Evolutionary conservation across 2,888 invertebrate species (phyloP).

Genomic region (Dryococelus australis): DNA sequence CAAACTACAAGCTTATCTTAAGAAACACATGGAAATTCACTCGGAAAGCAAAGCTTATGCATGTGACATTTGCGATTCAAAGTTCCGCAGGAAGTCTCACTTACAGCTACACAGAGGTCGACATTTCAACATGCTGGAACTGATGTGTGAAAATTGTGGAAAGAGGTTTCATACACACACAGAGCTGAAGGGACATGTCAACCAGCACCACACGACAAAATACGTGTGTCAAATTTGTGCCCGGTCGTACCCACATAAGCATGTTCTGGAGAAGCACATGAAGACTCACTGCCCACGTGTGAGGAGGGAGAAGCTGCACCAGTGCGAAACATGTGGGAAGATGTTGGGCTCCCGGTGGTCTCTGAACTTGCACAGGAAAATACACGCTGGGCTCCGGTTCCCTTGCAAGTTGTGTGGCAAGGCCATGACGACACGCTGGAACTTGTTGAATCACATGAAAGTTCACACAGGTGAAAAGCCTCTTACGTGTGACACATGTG

Average conservation of each 20-base stretch:
- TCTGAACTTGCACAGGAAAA: constrained; percentile 52
- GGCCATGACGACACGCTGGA: constrained; percentile 51
- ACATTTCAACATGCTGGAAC: constrained; percentile 27
- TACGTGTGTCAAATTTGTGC: constrained; percentile 41
- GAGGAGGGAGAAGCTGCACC: not conserved
- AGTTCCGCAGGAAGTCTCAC: constrained; percentile 32
- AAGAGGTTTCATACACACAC: constrained; percentile 49
- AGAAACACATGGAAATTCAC: constrained; percentile 33
- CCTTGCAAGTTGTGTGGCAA: constrained; percentile 54
- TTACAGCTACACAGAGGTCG: constrained; percentile 29
- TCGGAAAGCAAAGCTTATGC: constrained; percentile 11
- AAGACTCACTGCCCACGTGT: constrained; percentile 5
- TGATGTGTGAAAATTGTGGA: constrained; percentile 42
- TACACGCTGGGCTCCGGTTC: constrained; percentile 52
- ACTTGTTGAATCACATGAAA: constrained; percentile 51
- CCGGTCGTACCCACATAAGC: constrained; percentile 37
- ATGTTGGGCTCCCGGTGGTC: constrained; percentile 52
- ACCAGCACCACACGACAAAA: constrained; percentile 40
- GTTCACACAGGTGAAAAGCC: constrained; percentile 50
- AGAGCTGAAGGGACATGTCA: constrained; percentile 48
- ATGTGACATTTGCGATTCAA: constrained; percentile 44
- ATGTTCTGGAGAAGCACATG: constrained; percentile 27
- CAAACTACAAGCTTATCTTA: constrained; percentile 29
- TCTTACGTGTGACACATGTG: constrained; percentile 52
- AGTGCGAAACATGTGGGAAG: constrained; percentile 53